phyloP scores from a whole-genome alignment of 2,797 vertebrate species.

The Myotis daubentonii region DNA sequence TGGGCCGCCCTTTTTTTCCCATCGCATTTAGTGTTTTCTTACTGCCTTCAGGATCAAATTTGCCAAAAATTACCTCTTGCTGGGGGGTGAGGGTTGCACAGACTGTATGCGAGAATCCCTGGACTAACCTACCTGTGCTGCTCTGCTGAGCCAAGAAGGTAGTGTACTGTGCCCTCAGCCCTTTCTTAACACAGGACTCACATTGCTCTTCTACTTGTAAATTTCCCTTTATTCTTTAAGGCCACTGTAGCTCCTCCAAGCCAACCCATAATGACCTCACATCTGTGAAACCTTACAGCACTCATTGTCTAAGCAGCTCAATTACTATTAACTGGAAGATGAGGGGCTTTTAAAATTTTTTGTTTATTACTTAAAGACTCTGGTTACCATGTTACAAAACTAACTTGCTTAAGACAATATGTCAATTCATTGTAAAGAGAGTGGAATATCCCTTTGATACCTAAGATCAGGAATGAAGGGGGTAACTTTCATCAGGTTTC shows the following conservation, averaged over 20 bases:
- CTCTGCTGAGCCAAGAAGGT: background rate
- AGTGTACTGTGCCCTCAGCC: too few relatives aligned
- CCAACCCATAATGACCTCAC: background rate
- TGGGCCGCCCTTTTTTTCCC: too few relatives aligned
- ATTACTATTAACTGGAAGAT: background rate
- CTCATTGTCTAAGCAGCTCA: background rate
- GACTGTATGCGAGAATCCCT: too few relatives aligned
- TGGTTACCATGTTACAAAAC: background rate
- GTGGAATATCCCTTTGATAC: background rate
- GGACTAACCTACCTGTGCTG: background rate
- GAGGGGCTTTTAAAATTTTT: background rate
- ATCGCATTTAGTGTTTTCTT: background rate
- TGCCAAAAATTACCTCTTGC: background rate
- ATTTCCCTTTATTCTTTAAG: background rate
- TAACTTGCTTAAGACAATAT: background rate
- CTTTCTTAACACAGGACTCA: background rate
- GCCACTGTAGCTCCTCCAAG: background rate
- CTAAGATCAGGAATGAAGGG: background rate
- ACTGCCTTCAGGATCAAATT: background rate
- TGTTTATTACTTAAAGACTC: background rate
- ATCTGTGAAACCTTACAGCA: background rate
- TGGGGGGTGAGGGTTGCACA: background rate
- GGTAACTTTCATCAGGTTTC: background rate
- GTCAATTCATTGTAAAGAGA: background rate
- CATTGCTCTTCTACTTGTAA: background rate